Evolutionary conservation across 2,888 invertebrate genomes (phyloP), one percentile per base, ranked within the genome.

Genomic region (Nomada hirtipes): DNA sequence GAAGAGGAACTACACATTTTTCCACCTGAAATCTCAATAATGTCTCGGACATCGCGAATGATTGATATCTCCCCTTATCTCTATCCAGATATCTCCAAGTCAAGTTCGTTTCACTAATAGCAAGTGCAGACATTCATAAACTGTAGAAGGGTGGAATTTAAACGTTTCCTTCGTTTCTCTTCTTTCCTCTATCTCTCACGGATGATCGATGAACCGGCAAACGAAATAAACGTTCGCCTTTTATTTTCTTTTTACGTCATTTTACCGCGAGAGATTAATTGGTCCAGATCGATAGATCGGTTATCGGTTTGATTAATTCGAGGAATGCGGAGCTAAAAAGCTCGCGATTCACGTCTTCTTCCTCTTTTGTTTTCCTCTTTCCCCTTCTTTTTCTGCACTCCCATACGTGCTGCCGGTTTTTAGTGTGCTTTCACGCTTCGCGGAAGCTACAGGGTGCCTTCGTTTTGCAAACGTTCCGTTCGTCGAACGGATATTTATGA

Each of bases 271-370:
- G n/a, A 52, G 74, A 60, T 69, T 75, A 75, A 69, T 75, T 63
- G 44, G 44, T 44, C 47, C 18, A n/a, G 44, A 61, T 65, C 64
- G 73, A 74, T 36, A 18, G 57, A 67, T 57, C 63, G 55, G 47
- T 55, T 47, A 63, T 76, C 76, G 47, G 11, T 55, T 76, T 76
- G 69, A 76, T 76, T 63, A 76, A 76, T 76, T 63, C 26, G 13
- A 10, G 63, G 69, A 69, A 70, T 76, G 69, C 69, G 63, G 23
- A 50, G 63, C 36, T 36, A 20, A 69, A 42, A 50, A 57, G 44
- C 42, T 52, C 10, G 2, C 50, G n/a, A 29, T 47, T 59, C 57
- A 20, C 15, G 36, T 23, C 50, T 57, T 20, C 63, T 42, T 67
- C 59, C 36, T 59, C n/a, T 13, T 26, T 23, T 18, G 9, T 36